phyloP scores from a whole-genome alignment of 2,888 invertebrate species.

The Bombyx huttoni region DNA sequence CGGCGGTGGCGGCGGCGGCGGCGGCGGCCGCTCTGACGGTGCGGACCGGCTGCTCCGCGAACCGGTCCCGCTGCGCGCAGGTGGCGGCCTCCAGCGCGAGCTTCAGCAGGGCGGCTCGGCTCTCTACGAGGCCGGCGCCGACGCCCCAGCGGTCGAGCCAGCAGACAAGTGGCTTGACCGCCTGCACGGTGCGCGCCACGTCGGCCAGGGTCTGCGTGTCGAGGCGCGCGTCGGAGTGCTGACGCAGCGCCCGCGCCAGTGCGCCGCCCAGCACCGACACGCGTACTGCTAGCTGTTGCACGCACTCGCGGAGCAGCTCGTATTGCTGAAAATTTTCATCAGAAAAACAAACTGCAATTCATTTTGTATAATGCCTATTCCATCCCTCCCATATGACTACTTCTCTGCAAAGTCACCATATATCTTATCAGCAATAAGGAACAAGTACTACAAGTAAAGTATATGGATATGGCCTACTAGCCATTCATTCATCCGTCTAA shows the following conservation, averaged over 20 bases:
- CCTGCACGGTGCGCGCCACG: conserved; percentile 86
- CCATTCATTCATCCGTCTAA: too few species aligned
- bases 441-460: too few species aligned
- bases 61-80: conserved; percentile 90
- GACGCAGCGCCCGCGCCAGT: conserved; percentile 83
- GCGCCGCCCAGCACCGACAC: conserved; percentile 81
- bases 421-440: too few species aligned
- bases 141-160: conserved; percentile 86
- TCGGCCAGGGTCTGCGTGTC: conserved; percentile 87
- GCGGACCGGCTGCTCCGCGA: conserved; percentile 88
- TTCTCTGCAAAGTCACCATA: too few species aligned
- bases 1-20: conserved; percentile 83
- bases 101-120: conserved; percentile 77
- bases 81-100: conserved; percentile 90
- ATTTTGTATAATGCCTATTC: too few species aligned
- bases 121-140: conserved; percentile 28
- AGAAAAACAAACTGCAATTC: conserved; percentile 5
- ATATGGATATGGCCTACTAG: too few species aligned
- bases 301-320: conserved; percentile 91
- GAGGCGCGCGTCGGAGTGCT: conserved; percentile 77
- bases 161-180: conserved; percentile 88
- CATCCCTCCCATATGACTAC: too few species aligned
- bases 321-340: conserved; percentile 79
- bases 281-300: conserved; percentile 89
- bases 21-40: conserved; percentile 81